A percentile compares a stretch with the other conserved stretches of the same genome.
phyloP scores from a whole-genome alignment of 1,140 invertebrate species.

The Solenopsis invicta region DNA sequence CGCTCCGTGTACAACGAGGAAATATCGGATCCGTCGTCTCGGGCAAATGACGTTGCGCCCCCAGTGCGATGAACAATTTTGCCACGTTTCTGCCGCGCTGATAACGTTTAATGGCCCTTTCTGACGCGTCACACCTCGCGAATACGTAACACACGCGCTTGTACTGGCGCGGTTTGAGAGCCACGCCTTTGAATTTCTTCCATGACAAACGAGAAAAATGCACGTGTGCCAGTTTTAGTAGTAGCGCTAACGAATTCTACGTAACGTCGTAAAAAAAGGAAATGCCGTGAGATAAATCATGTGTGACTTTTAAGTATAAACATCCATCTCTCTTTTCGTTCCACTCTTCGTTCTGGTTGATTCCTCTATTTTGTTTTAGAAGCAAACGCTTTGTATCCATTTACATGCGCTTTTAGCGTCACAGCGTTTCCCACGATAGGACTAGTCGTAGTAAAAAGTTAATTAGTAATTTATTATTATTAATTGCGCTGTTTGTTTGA shows the following conservation, averaged over 20 bases:
- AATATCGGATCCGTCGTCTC: conserved; percentile 22
- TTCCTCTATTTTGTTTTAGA: background rate
- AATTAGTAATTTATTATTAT: conserved; percentile 18
- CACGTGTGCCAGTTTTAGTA: background rate
- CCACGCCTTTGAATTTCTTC: conserved; percentile 14
- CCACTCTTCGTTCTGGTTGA: background rate
- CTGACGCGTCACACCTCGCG: background rate
- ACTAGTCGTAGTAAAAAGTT: background rate
- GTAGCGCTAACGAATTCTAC: background rate
- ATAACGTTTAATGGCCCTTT: conserved; percentile 20
- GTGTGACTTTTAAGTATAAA: background rate
- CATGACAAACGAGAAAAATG: background rate
- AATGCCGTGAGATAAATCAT: background rate
- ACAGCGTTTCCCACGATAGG: background rate
- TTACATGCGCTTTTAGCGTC: background rate
- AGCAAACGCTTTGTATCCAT: conserved; percentile 8
- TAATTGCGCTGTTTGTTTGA: conserved; percentile 8
- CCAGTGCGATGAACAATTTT: background rate
- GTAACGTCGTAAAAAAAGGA: background rate
- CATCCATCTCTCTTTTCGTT: background rate
- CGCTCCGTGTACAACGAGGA: conserved; percentile 22
- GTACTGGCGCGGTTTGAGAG: background rate
- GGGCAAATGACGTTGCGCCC: conserved; percentile 2
- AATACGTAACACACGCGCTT: background rate
- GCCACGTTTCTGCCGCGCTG: background rate